Conservation (phyloP, 2,888 invertebrate species). For the Pseudococcus jackbeardsleyi region DNA sequence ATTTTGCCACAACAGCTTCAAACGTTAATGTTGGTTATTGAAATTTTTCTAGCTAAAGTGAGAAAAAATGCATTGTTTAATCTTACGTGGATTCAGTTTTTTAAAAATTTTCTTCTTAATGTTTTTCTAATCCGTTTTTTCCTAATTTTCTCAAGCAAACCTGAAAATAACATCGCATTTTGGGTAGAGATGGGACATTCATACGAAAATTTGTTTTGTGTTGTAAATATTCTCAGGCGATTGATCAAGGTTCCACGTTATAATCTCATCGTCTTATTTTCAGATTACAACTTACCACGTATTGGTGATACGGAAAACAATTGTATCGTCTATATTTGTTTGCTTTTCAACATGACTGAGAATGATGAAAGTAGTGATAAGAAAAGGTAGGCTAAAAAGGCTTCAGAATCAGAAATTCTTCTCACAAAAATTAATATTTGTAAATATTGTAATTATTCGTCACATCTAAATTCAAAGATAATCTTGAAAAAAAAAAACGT, state of each 20-base stretch:
- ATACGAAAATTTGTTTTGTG: slow-evolving; percentile 16
- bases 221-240: slow-evolving; percentile 36
- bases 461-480: background rate
- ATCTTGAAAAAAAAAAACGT: background rate
- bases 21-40: slow-evolving; percentile 20
- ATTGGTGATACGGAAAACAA: slow-evolving; percentile 58
- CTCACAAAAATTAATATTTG: slow-evolving; percentile 19
- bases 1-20: slow-evolving; percentile 1
- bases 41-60: background rate
- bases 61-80: background rate
- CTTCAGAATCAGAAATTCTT: slow-evolving; percentile 48
- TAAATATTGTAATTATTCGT: slow-evolving; percentile 26
- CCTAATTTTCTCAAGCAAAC: background rate
- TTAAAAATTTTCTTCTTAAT: background rate
- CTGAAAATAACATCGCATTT: slow-evolving; percentile 48
- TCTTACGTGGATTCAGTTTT: slow-evolving; percentile 6
- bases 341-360: slow-evolving; percentile 62
- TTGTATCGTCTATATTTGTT: slow-evolving; percentile 56
- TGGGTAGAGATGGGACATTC: background rate
- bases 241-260: slow-evolving; percentile 30
- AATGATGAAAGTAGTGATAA: slow-evolving; percentile 53
- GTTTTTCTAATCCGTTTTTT: slow-evolving; percentile 9
- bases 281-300: slow-evolving; percentile 58
- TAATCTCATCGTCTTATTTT: slow-evolving; percentile 57
- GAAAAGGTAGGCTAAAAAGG: slow-evolving; percentile 60